Base-by-base conservation (phyloP, 2,797 vertebrate genomes). In the Sebastes alutus region DNA sequence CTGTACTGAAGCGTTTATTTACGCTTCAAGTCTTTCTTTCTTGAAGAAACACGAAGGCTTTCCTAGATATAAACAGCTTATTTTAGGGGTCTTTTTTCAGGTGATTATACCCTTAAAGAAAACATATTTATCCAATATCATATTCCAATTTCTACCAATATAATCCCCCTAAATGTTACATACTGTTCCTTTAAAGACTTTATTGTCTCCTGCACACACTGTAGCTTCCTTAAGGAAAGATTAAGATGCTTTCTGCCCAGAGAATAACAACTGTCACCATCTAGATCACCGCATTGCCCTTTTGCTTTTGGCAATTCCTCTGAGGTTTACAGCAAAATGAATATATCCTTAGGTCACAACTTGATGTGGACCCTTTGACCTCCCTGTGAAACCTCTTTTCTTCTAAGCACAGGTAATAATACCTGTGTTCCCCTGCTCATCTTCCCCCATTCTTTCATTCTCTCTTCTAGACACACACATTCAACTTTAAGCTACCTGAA, bases 291-390 rank as follows among this genome's bases (percentile, higher is more conserved):
- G 20, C 29, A 35, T 5, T 72, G 76, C 32, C 25, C 4, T 68
- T 83, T 80, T 55, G 20, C 29, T 81, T 81, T 54, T 7, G 23
- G 63, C 23, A 63, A 76, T 82, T 83, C 35, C 46, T 71, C n/a
- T 27, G 8, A 73, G n/a, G 49, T 65, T 75, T 75, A n/a, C 10
- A 30, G 33, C 33, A 63, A 74, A 77, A 58, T 20, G 0, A 54
- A 42, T 8, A 25, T 18, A 52, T 9, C 20, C 46, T 9, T 29
- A 71, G 56, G 75, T 75, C 58, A 78, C 55, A 14, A 10, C 67
- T 62, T 60, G 5, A 49, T 64, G 9, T 20, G 3, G 42, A 75
- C 4, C 13, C 22, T 54, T 55, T 83, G 71, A 82, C 61, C 81
- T 72, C 56, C 58, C 20, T 66, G 59, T 80, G 46, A 78, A 77